Evolutionary conservation across 2,113 vertebrate species (phyloP), one percentile per base, ranked within the genome.

Genomic region (Caloenas nicobarica): DNA sequence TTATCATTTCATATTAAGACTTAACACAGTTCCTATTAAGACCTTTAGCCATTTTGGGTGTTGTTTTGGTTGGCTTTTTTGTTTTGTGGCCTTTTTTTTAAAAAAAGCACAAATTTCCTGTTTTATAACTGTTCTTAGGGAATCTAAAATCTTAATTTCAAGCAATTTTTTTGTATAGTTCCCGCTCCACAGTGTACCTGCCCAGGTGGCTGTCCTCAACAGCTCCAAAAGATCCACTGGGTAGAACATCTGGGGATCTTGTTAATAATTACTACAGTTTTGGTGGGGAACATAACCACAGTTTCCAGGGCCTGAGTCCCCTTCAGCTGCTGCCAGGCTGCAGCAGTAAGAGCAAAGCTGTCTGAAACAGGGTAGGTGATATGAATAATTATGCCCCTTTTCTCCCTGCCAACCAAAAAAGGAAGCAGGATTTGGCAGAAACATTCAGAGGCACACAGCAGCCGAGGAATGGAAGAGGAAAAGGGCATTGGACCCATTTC

Each of bases 211-310:
- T 77, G 13, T 40, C 71, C 54, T 80, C 70, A 60, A 58, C 18
- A 66, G 7, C 34, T 72, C 26, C 1, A 5, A 78, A 33, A 74
- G 4, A 36, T 3, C 2, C 17, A 23, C 6, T 6, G 26, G 8
- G 9, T 50, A 38, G 42, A 86, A 40, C 13, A 53, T 7, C 29
- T 53, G 9, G 15, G 14, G 42, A 36, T 26, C 26, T 26, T 53
- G 66, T 77, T 48, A n/a, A 10, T n/a, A 50, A 10, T 38, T 68
- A 22, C 51, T 38, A 80, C 29, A 4, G 0, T 24, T 81, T 64
- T 16, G 9, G 4, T 36, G 14, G 34, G 24, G 24, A 86, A 51
- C 9, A 15, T 4, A 61, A 65, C 7, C 1, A 1, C 2, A 2
- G 5, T 56, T 92, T 58, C 33, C 28, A 54, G 17, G 13, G 50